Conservation (phyloP, 37 sponge, comb jelly and placozoan species). For the Theonella swinhoei region DNA sequence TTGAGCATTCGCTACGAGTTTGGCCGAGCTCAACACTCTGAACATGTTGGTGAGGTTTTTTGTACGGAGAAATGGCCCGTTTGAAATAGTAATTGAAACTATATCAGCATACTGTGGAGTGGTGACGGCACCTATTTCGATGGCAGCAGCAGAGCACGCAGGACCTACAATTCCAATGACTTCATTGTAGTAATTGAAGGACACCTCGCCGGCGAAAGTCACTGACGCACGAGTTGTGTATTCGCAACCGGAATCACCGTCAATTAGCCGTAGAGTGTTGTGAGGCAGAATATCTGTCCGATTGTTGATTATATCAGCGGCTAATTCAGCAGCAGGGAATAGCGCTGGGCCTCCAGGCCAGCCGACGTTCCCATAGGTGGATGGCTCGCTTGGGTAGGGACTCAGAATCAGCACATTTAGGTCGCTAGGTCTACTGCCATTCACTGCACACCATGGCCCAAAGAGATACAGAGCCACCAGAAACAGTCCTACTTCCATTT, state of each 20-base stretch:
- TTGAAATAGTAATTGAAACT: conserved; percentile 4
- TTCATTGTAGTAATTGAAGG: too few relatives aligned
- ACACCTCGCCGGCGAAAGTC: not conserved
- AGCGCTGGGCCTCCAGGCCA: not conserved
- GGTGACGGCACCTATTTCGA: conserved; percentile 3
- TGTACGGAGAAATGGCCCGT: not conserved
- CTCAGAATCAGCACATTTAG: not conserved
- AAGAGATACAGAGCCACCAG: too few relatives aligned
- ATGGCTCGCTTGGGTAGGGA: not conserved
- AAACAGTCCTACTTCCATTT: not conserved
- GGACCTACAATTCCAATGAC: conserved; percentile 39
- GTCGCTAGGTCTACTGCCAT: not conserved
- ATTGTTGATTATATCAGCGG: conserved; percentile 1
- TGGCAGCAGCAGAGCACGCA: conserved; percentile 26
- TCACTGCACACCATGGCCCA: too few relatives aligned
- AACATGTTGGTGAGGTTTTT: conserved; percentile 1
- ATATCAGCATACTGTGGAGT: not conserved
- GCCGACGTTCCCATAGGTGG: not conserved
- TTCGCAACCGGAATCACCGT: conserved; percentile 5
- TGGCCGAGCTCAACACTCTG: conserved; percentile 2
- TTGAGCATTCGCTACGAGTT: not conserved
- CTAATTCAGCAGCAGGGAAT: conserved; percentile 1
- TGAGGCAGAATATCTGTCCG: not conserved
- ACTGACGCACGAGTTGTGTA: not conserved
- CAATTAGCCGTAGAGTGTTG: not conserved